These are phyloP conservation scores for Ruditapes philippinarum DNA, from an alignment of 1,140 invertebrate species.

Conservation along the genomic window DNA sequence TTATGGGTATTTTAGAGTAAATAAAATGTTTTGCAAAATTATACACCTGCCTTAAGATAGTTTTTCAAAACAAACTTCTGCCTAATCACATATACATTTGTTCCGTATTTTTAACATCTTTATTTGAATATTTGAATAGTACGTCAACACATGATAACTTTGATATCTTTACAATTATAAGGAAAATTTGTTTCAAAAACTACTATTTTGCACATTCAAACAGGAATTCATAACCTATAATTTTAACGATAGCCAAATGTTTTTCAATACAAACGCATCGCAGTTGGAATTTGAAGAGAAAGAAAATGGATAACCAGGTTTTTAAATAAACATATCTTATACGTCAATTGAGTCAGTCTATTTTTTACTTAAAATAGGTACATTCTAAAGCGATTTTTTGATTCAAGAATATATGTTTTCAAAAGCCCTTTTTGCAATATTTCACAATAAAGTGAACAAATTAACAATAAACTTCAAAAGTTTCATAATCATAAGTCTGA, in stretches of 20 bases:
- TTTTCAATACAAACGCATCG: too few species aligned
- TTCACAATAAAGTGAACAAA: too few species aligned
- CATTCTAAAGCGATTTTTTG: conserved; percentile 38
- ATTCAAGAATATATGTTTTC: background rate
- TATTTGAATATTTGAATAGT: background rate
- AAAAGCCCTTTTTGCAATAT: too few species aligned
- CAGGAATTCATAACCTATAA: conserved; percentile 39
- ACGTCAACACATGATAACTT: conserved; percentile 32
- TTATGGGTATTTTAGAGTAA: too few species aligned
- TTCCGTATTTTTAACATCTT: background rate
- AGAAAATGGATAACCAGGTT: conserved; percentile 2
- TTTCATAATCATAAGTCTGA: too few species aligned
- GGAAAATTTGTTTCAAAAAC: conserved; percentile 29
- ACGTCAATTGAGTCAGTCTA: conserved; percentile 20
- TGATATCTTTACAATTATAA: conserved; percentile 50
- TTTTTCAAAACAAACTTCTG: background rate
- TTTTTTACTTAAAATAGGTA: background rate
- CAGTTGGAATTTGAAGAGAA: too few species aligned
- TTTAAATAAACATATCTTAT: conserved; percentile 12
- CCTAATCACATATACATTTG: background rate
- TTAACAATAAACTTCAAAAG: too few species aligned
- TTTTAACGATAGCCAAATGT: too few species aligned
- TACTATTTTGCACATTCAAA: conserved; percentile 43
- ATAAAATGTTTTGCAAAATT: too few species aligned
- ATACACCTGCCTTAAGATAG: background rate